These are phyloP conservation scores for Eurosta solidaginis DNA, from an alignment of 1,140 invertebrate genomes.

Conservation along the genomic window DNA sequence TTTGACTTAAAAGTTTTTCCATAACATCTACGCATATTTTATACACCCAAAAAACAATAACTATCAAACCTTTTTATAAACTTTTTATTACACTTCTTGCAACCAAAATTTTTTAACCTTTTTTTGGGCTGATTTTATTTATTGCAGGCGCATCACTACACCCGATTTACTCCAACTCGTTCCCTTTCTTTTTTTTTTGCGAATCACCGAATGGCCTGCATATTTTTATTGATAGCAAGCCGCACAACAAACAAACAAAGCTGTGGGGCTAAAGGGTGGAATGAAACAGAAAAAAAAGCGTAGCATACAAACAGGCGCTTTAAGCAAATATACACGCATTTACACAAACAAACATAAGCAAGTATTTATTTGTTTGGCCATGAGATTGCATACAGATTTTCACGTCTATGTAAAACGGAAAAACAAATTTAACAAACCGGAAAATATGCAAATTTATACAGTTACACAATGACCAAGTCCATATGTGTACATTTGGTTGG, in stretches of 20 bases:
- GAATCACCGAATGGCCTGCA: background rate
- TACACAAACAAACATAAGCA: too few relatives aligned
- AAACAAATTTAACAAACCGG: conserved; percentile 28
- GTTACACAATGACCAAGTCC: background rate
- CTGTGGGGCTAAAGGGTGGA: too few relatives aligned
- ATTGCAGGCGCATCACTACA: background rate
- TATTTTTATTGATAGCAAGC: background rate
- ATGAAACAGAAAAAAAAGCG: background rate
- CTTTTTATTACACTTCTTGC: background rate
- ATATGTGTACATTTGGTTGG: background rate
- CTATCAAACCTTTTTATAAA: background rate
- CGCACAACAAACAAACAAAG: background rate
- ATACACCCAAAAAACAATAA: too few relatives aligned
- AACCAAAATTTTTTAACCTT: background rate
- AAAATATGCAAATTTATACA: conserved; percentile 28
- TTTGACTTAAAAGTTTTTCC: conserved; percentile 16
- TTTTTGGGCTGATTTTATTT: background rate
- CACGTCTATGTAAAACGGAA: background rate
- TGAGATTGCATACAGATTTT: background rate
- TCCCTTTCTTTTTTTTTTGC: background rate
- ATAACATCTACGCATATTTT: conserved; percentile 3
- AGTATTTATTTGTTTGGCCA: background rate
- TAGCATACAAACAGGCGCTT: background rate
- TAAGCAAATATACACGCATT: background rate
- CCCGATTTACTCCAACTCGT: background rate